Evolutionary conservation across 2,113 vertebrate species (phyloP), one percentile per base, ranked within the genome.

Genomic region (Craseonycteris thonglongyai): DNA sequence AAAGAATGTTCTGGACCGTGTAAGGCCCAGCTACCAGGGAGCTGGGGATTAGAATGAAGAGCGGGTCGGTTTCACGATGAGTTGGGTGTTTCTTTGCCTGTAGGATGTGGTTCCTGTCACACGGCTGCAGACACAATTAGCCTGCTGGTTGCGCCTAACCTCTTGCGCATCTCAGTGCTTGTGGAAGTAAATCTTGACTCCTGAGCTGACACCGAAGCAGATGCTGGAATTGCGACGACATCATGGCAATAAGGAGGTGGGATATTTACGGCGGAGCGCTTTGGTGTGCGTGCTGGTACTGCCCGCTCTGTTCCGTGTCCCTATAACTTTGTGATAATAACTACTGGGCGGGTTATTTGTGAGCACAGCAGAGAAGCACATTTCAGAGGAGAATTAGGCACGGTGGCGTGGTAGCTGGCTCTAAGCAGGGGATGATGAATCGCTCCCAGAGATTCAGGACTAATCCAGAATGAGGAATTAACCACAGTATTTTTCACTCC

Each of bases 111-210:
- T 63, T 51, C 96, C 96, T 83, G 96, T 94, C 84, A 95, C 78
- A 33, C 89, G 91, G 95, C 95, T 90, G 69, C 71, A 94, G 95
- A 94, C 92, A 94, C 96, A 96, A 96, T 97, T 97, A 95, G 80
- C 72, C 83, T 94, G 59, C 54, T 94, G 88, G 93, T 96, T n/a
- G 88, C 51, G 61, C 91, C 89, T 97, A 96, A 94, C 84, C 90
- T 84, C 93, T 45, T 94, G 51, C 81, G 91, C 49, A 40, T 81
- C 69, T 0, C 63, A 19, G 92, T 85, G 81, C 65, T 61, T 22
- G 71, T 78, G 87, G 76, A 96, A 93, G 96, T 94, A 97, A 96
- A 96, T 97, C 89, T 79, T 78, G 79, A 94, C n/a, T 96, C 92
- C 95, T 96, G 74, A 76, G 88, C 81, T 91, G 35, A n/a, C 96